Evolutionary conservation across 2,797 vertebrate species (phyloP).

Genomic region (Melanotaenia nigrans): DNA sequence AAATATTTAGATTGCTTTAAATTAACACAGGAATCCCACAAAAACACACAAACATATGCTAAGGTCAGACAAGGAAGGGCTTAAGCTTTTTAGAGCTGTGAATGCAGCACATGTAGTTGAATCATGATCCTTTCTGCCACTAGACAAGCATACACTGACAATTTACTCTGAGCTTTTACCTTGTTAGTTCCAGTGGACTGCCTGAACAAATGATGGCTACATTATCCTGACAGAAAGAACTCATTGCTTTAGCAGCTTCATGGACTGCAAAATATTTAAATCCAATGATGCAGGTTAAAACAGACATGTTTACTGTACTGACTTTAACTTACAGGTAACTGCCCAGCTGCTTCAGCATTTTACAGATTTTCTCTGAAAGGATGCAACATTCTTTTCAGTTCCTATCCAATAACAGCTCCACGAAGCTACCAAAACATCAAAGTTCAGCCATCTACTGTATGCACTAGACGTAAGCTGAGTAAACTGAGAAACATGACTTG

Average conservation of each 20-base stretch:
- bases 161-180: constrained; percentile 16
- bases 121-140: constrained; percentile 33
- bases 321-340: too few relatives aligned
- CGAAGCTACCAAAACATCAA: constrained; percentile 42
- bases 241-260: background rate
- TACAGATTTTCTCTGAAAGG: too few relatives aligned
- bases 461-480: background rate
- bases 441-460: constrained; percentile 23
- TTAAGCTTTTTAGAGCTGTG: constrained; percentile 47
- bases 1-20: constrained; percentile 8
- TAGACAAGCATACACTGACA: constrained; percentile 26
- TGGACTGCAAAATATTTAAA: constrained; percentile 10
- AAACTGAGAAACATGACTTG: background rate
- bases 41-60: constrained; percentile 4
- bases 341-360: background rate
- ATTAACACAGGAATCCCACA: constrained; percentile 8
- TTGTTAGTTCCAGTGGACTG: constrained; percentile 3
- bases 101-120: constrained; percentile 36
- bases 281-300: background rate
- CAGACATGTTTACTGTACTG: too few relatives aligned
- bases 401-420: background rate
- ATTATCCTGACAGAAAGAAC: constrained; percentile 8
- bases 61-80: constrained; percentile 32
- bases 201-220: constrained; percentile 1
- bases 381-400: background rate